Conservation (phyloP, 2,113 vertebrate species). For the Rhagologus leucostigma region DNA sequence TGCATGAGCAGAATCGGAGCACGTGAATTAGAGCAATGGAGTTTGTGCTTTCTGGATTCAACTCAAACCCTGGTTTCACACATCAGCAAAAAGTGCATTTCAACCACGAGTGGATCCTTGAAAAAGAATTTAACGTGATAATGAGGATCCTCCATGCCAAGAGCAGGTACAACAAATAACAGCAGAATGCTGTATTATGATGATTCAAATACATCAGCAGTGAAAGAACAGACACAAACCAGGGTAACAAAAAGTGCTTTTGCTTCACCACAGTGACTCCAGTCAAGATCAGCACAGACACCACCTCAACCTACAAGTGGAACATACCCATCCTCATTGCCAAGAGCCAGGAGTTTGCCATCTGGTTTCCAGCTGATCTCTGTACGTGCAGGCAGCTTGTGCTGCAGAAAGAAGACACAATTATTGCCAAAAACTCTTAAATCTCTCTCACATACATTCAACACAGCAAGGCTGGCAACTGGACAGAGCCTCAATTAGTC, state of each 20-base stretch:
- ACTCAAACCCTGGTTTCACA: not conserved
- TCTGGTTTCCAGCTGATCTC: conserved; percentile 96
- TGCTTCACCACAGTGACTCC: not conserved
- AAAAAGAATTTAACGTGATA: not conserved
- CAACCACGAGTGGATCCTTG: not conserved
- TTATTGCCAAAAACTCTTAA: not conserved
- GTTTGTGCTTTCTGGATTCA: not conserved
- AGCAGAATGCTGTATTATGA: not conserved
- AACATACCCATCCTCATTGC: conserved; percentile 96
- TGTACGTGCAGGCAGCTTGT: conserved; percentile 90
- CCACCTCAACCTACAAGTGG: not conserved
- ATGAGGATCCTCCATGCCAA: not conserved
- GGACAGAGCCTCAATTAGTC: not conserved
- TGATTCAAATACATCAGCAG: not conserved
- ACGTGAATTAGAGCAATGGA: not conserved
- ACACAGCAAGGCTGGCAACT: not conserved
- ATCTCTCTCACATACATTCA: not conserved
- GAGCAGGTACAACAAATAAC: not conserved
- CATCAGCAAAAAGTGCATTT: not conserved
- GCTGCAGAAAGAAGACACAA: conserved; percentile 72
- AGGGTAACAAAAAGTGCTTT: not conserved
- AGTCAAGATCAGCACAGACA: not conserved
- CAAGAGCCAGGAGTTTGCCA: conserved; percentile 86
- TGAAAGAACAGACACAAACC: not conserved
- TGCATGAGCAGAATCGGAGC: not conserved